Conservation (phyloP, 2,113 vertebrate genomes). For the Labeo catla region DNA sequence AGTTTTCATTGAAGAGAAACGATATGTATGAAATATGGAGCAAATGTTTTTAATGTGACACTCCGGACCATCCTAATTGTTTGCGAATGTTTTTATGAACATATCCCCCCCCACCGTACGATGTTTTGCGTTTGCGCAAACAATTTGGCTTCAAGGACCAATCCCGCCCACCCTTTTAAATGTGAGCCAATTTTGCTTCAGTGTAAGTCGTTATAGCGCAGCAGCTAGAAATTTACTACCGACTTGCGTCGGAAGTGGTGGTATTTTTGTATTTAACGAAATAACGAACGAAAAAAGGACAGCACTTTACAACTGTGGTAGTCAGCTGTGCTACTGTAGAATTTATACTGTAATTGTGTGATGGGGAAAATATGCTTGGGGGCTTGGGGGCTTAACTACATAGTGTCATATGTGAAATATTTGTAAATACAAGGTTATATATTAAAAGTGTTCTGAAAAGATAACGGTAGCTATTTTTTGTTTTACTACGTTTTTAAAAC, state of each 20-base stretch:
- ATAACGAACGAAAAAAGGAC: too few relatives aligned
- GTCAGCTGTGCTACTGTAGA: slow-evolving; percentile 50
- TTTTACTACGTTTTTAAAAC: slow-evolving; percentile 5
- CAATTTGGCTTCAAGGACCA: slow-evolving; percentile 47
- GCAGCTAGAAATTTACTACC: slow-evolving; percentile 57
- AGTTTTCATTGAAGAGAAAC: background rate
- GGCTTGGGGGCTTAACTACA: slow-evolving; percentile 57
- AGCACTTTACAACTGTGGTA: too few relatives aligned
- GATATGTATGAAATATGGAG: background rate
- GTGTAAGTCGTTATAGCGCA: slow-evolving; percentile 52
- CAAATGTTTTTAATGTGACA: background rate
- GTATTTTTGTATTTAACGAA: slow-evolving; percentile 61
- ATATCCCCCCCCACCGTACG: background rate
- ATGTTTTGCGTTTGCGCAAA: slow-evolving; percentile 15
- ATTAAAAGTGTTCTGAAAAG: slow-evolving; percentile 63
- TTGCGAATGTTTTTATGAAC: background rate
- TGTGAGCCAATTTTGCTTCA: slow-evolving; percentile 54
- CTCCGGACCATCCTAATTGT: slow-evolving; percentile 1
- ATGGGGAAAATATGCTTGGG: slow-evolving; percentile 43
- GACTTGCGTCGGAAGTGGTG: slow-evolving; percentile 51
- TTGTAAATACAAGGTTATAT: slow-evolving; percentile 62
- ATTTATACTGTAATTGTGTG: slow-evolving; percentile 57
- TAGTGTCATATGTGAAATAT: slow-evolving; percentile 58
- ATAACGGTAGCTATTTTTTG: too few relatives aligned
- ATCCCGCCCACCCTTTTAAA: slow-evolving; percentile 48